Base-by-base conservation (phyloP, 2,797 vertebrate genomes). In the Enteromius viviparus region DNA sequence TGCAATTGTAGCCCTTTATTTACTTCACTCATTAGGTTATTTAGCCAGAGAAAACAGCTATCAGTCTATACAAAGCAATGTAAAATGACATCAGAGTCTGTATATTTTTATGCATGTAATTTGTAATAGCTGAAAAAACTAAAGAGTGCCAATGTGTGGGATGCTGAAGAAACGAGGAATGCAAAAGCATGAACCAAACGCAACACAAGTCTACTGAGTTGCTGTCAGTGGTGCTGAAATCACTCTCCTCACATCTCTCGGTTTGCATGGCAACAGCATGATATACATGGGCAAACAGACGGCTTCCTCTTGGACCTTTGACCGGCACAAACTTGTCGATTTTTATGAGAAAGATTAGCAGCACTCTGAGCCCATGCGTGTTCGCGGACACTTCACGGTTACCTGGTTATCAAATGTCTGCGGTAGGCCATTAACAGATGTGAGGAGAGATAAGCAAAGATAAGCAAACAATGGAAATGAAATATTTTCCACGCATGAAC, bases 391-490 rank as follows among this genome's bases (percentile, higher is more conserved):
- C 89, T 89, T 87, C 81, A 84, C 84, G 65, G 89, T 90, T 93
- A 89, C 90, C 89, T 70, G 45, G 90, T 83, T 83, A 86, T 86
- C 58, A 3, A 47, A 78, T 76, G 79, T 86, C 84, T 84, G 80
- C 42, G 60, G 72, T 42, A 19, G 76, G 4, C 23, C 86, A 75
- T 79, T 89, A 92, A 87, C 91, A 92, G 91, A 90, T 89, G 89
- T 83, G 53, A 82, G 84, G 47, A 74, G 64, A 82, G 70, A 79
- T 84, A 84, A 85, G 78, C 85, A 79, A 78, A 83, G 72, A 82
- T 76, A 77, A 68, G 81, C 85, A 88, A 88, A 89, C 87, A 87
- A 40, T 80, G 51, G 21, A 83, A 86, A 86, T 76, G 82, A 82
- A 83, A 82, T 53, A 87, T 82, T 83, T 76, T 70, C 10, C 81